phyloP scores from a whole-genome alignment of 2,888 invertebrate species.

The Acanthosepion pharaonis region DNA sequence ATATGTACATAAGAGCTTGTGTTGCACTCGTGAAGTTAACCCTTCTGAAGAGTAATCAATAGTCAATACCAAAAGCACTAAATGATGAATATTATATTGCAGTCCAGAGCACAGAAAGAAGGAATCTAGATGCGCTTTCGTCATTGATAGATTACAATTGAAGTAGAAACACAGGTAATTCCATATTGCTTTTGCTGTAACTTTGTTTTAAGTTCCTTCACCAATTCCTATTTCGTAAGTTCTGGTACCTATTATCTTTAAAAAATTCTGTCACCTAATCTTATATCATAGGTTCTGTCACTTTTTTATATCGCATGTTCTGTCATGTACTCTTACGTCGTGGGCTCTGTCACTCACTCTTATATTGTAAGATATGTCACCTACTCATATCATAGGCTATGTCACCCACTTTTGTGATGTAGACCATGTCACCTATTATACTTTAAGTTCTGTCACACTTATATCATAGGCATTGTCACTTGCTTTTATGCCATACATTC shows the following conservation, averaged over 20 bases:
- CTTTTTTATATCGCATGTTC: background rate
- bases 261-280: background rate
- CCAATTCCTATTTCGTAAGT: background rate
- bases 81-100: background rate
- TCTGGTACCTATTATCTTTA: background rate
- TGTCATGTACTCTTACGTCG: too few relatives aligned
- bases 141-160: constrained; percentile 10
- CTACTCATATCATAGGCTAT: background rate
- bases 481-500: too few relatives aligned
- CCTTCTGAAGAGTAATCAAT: background rate
- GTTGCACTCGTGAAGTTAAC: background rate
- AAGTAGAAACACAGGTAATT: background rate
- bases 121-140: constrained; percentile 21
- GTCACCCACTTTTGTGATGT: background rate
- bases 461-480: too few relatives aligned
- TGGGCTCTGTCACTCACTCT: background rate
- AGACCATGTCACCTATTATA: background rate
- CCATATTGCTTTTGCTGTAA: background rate
- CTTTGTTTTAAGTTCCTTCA: background rate
- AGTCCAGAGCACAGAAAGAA: background rate
- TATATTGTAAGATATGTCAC: background rate
- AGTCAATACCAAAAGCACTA: background rate
- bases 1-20: background rate
- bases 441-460: background rate
- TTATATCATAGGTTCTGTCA: background rate